A percentile compares a stretch with the other conserved stretches of the same genome.
These are phyloP conservation scores for Liolophura sinensis DNA, from an alignment of 1,140 invertebrate species.

Conservation along the genomic window DNA sequence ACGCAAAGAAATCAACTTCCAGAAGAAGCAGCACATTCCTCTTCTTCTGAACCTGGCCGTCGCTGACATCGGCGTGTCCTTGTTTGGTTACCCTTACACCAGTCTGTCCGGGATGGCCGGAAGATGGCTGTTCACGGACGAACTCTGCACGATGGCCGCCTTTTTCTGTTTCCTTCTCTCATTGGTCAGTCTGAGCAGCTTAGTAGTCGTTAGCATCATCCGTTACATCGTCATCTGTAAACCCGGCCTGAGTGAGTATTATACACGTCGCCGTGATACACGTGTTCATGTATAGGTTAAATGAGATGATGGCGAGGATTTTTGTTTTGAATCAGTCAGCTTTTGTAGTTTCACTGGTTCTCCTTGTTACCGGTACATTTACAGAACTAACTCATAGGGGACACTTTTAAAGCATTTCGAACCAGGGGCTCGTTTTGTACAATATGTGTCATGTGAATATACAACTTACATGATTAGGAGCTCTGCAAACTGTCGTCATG, in stretches of 20 bases:
- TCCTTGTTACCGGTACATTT: too few species aligned
- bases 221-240: conserved; percentile 26
- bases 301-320: too few species aligned
- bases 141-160: conserved; percentile 24
- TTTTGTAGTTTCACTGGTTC: too few species aligned
- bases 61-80: conserved; percentile 37
- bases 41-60: conserved; percentile 33
- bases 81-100: conserved; percentile 39
- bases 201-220: conserved; percentile 20
- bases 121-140: conserved; percentile 34
- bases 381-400: too few species aligned
- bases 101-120: conserved; percentile 35
- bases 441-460: too few species aligned
- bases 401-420: too few species aligned
- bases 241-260: conserved; percentile 24
- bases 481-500: too few species aligned
- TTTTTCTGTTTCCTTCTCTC: conserved; percentile 24
- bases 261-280: too few species aligned
- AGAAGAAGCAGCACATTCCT: conserved; percentile 16
- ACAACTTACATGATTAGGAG: too few species aligned
- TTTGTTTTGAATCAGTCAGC: too few species aligned
- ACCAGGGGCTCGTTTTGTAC: too few species aligned
- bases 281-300: too few species aligned
- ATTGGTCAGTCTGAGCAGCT: conserved; percentile 23
- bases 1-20: not conserved